phyloP scores from a whole-genome alignment of 2,113 vertebrate species.

The Polypterus senegalus region DNA sequence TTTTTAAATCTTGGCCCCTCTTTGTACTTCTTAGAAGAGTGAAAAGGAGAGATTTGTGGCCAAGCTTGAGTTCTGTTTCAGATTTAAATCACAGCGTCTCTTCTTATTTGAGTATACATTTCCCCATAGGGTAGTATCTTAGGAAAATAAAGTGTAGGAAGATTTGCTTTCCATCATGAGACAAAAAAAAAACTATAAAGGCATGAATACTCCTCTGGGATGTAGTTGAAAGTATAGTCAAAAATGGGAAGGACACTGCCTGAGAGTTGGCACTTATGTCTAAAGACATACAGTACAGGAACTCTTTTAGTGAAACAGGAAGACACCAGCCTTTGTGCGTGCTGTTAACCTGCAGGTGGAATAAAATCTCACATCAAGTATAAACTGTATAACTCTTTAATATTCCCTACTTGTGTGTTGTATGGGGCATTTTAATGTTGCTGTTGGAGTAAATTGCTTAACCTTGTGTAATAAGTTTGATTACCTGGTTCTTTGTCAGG shows the following conservation, averaged over 20 bases:
- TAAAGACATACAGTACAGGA: neutral
- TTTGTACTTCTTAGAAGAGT: slow-evolving; percentile 6
- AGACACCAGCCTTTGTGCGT: no score
- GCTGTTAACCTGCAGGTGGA: no score
- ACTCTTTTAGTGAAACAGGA: no score
- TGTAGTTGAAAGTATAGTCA: neutral
- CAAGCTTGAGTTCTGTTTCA: slow-evolving; percentile 6
- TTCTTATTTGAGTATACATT: neutral
- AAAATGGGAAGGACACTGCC: neutral
- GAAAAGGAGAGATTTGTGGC: slow-evolving; percentile 5
- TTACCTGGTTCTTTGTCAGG: slow-evolving; percentile 54
- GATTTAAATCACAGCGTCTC: slow-evolving; percentile 7
- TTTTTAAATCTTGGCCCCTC: slow-evolving; percentile 2
- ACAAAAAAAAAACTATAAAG: slow-evolving; percentile 9
- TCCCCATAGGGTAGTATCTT: neutral
- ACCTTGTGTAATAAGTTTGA: slow-evolving; percentile 10
- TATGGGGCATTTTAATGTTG: no score
- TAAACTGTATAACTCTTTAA: no score
- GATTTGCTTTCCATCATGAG: neutral
- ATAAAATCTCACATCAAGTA: no score
- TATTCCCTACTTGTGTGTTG: no score
- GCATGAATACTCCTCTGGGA: slow-evolving; percentile 5
- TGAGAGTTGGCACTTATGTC: neutral
- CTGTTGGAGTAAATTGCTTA: no score
- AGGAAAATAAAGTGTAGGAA: no score